Percentiles rank a stretch among this genome's conserved stretches.
Conservation (phyloP, 64 coral and sea anemone genomes). For the Actinia equina region DNA sequence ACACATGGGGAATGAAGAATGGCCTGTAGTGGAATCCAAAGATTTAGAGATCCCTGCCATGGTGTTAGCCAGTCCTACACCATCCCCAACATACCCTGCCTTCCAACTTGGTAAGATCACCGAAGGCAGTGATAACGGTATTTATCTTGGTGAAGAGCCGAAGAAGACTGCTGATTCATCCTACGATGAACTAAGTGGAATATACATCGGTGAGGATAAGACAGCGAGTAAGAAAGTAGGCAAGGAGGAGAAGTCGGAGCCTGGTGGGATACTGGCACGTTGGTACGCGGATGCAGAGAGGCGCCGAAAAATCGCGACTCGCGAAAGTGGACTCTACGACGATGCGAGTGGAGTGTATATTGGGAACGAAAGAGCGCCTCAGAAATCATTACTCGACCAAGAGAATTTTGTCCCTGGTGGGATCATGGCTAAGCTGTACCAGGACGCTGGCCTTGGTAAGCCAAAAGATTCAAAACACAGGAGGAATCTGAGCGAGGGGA, state of each 20-base stretch:
- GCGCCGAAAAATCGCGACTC: conserved; percentile 63
- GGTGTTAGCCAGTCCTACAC: conserved; percentile 25
- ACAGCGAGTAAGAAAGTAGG: conserved; percentile 35
- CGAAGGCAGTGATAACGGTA: conserved; percentile 42
- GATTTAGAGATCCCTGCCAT: conserved; percentile 51
- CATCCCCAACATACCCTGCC: conserved; percentile 12
- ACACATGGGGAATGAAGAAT: conserved; percentile 84
- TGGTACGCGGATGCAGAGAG: conserved; percentile 85
- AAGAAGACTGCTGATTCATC: conserved; percentile 72
- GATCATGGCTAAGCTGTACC: conserved; percentile 61
- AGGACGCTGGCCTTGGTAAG: conserved; percentile 36
- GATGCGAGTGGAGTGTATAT: conserved; percentile 92
- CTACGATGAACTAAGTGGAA: conserved; percentile 83
- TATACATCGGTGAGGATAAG: conserved; percentile 74
- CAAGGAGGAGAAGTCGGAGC: background rate
- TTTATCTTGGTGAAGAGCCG: conserved; percentile 68
- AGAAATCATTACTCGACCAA: conserved; percentile 2
- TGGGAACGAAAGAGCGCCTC: conserved; percentile 62
- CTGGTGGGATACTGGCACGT: conserved; percentile 66
- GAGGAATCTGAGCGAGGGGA: conserved; percentile 67
- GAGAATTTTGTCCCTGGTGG: conserved; percentile 66
- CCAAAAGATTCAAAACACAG: conserved; percentile 31
- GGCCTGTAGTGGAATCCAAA: conserved; percentile 81
- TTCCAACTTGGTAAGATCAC: conserved; percentile 36
- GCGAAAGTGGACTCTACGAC: conserved; percentile 81